phyloP scores from a whole-genome alignment of 2,113 vertebrate species.

The Indri indri region DNA sequence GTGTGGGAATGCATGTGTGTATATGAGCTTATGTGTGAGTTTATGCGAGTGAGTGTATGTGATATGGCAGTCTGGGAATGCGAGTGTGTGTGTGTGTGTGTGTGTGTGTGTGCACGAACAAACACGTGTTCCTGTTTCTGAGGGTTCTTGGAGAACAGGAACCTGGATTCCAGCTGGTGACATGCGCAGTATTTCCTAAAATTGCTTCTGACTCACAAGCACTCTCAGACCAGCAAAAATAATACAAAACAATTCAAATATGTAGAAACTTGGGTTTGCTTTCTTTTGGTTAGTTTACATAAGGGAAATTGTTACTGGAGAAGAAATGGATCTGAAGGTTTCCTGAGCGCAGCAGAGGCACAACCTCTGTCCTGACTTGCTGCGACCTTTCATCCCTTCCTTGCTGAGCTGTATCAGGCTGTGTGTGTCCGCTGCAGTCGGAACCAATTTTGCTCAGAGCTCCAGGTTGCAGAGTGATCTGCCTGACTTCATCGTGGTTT shows the following conservation, averaged over 20 bases:
- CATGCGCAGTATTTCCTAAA: background rate
- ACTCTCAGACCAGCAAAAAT: conserved; percentile 23
- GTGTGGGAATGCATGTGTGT: background rate
- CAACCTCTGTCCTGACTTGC: background rate
- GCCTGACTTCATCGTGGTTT: conserved; percentile 39
- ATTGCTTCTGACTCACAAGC: background rate
- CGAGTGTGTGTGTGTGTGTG: background rate
- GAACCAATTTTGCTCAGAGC: conserved; percentile 42
- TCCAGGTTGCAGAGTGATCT: conserved; percentile 13
- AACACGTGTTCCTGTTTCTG: background rate
- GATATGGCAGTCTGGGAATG: background rate
- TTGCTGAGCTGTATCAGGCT: background rate
- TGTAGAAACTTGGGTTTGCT: background rate
- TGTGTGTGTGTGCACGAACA: background rate
- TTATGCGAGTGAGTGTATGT: background rate
- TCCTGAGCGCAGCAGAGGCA: background rate
- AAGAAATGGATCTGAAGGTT: background rate
- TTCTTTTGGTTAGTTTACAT: background rate
- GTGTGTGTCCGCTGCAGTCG: background rate
- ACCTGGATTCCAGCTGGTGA: conserved; percentile 52
- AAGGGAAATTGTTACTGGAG: background rate
- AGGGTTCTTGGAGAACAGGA: background rate
- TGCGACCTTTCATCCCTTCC: background rate
- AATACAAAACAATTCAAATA: conserved; percentile 39
- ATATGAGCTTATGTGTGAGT: background rate